A percentile compares a stretch with the other conserved stretches of the same genome.
These are phyloP conservation scores for Patiria miniata DNA, from an alignment of 35 echinoderm and acorn worm genomes.

Conservation along the genomic window DNA sequence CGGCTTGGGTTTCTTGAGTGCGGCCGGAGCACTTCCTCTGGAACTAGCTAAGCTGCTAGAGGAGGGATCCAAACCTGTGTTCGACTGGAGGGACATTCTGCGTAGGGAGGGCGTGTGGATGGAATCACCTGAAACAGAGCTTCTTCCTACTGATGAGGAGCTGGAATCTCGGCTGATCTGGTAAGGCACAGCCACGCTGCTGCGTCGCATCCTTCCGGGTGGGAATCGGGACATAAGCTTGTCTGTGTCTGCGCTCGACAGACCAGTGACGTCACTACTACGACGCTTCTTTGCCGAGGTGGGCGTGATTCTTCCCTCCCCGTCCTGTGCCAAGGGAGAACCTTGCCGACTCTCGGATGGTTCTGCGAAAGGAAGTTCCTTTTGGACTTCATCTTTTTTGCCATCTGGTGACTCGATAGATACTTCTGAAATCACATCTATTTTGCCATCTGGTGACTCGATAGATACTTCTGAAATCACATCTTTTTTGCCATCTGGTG, in stretches of 20 bases:
- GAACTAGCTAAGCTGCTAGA: conserved; percentile 30
- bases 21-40: not conserved
- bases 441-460: not conserved
- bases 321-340: not conserved
- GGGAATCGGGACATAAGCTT: not conserved
- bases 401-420: not conserved
- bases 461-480: no score
- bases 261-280: not conserved
- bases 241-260: not conserved
- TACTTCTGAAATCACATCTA: no score
- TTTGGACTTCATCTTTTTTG: not conserved
- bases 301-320: not conserved
- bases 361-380: not conserved
- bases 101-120: conserved; percentile 49
- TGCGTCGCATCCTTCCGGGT: not conserved
- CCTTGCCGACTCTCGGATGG: not conserved
- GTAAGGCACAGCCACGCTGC: conserved; percentile 28
- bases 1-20: conserved; percentile 39
- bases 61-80: conserved; percentile 1
- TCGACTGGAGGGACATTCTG: conserved; percentile 41
- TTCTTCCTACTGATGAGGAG: conserved; percentile 36
- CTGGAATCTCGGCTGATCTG: conserved; percentile 46
- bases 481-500: not conserved
- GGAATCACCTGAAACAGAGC: conserved; percentile 37
- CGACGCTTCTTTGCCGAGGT: not conserved